Evolutionary conservation across 92 coral and sea anemone genomes (phyloP), one percentile per base, ranked within the genome.

Genomic region (Micromussa lordhowensis): DNA sequence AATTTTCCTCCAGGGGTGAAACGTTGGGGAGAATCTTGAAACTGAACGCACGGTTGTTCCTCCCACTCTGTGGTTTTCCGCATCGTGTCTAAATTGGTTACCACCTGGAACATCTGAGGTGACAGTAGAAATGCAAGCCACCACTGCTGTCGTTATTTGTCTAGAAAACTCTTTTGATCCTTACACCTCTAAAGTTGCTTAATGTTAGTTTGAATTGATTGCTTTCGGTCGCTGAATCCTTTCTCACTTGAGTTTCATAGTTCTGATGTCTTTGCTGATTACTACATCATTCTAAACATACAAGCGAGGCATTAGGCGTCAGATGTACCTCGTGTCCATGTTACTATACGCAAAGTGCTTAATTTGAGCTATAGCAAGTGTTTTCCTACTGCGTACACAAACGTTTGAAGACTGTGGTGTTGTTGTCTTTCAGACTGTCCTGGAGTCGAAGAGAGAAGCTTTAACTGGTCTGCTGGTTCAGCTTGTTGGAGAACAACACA

Each of bases 401-500:
- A 8, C 15, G 40, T 70, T 54, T 49, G 31, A 21, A 9, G 30
- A 5, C 54, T 13, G 19, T 24, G 19, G 18, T 73, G 79, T 35
- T 66, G 38, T n/a, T 68, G 57, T 24, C 34, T 63, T 82, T 59
- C 68, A 97, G 99, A 69, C 79, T 78, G 92, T 83, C 14, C 76
- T 97, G 83, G 94, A 92, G 80, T 88, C 92, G 86, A 96, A 88
- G 87, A 94, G 99, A 77, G 95, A 91, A 85, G 94, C 92, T 63
- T 78, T 97, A 82, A 85, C 94, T 10, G 85, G 88, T 48, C 91
- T 97, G 66, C 91, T 97, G 79, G 83, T 90, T 18, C 98, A 94
- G 85, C 93, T 97, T 26, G 92, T 97, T 48, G 93, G 95, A 32
- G 98, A 97, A 81, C 98, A 96, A 75, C 96, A 93, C 59, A 88